A percentile compares a stretch with the other conserved stretches of the same genome.
These are phyloP conservation scores for Rhadinocentrus ornatus DNA, from an alignment of 2,797 vertebrate genomes.

Conservation along the genomic window DNA sequence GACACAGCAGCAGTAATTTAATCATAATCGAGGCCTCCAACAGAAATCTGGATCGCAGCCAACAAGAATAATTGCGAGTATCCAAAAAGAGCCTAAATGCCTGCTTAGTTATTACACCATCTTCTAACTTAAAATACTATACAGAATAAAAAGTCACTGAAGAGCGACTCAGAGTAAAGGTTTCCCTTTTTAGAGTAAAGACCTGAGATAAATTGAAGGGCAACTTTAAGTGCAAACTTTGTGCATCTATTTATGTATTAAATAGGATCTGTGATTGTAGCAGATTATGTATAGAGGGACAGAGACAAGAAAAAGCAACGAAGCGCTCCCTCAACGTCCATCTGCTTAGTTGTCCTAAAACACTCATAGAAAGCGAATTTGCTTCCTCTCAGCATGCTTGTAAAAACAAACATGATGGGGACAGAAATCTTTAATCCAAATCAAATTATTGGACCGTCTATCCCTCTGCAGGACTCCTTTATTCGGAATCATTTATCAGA, in stretches of 20 bases:
- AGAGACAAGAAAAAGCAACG: neutral
- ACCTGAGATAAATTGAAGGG: neutral
- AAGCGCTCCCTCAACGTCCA: constrained; percentile 13
- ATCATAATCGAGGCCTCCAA: constrained; percentile 68
- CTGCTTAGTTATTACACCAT: constrained; percentile 21
- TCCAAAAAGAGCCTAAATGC: constrained; percentile 4
- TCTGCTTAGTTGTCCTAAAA: constrained; percentile 23
- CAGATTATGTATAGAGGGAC: neutral
- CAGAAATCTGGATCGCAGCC: constrained; percentile 58
- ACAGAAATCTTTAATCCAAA: constrained; percentile 72
- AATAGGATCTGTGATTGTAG: constrained; percentile 12
- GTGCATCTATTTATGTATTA: neutral
- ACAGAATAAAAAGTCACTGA: neutral
- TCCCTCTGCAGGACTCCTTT: constrained; percentile 57
- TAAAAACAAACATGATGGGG: constrained; percentile 58
- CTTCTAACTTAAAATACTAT: constrained; percentile 10
- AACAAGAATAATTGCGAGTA: constrained; percentile 43
- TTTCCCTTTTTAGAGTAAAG: neutral
- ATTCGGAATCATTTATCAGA: constrained; percentile 66
- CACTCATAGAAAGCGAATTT: constrained; percentile 64
- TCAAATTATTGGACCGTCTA: constrained; percentile 74
- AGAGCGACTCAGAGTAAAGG: neutral
- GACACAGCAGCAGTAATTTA: constrained; percentile 71
- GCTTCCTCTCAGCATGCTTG: constrained; percentile 65
- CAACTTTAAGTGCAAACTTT: neutral